Base-by-base conservation (phyloP, 2,888 invertebrate genomes). In the Pantelozetes paolii region DNA sequence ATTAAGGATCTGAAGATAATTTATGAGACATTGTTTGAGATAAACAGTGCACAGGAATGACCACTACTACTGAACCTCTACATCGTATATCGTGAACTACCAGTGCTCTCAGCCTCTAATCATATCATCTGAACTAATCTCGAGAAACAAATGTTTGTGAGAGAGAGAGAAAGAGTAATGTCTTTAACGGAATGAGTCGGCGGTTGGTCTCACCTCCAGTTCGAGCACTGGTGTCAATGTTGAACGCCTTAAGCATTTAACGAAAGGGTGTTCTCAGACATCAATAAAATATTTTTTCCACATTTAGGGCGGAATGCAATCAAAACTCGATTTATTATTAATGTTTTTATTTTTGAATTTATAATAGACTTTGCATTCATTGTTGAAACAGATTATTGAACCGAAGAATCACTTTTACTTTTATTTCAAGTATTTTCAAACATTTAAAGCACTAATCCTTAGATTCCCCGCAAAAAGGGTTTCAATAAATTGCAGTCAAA, bases 241-340 rank as follows among this genome's bases (percentile, higher is more conserved):
- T 28, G 5, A 40, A 64, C 20, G 64, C 64, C 64, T 64, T 26
- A 18, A 23, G 69, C 45, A 13, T 42, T 11, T 32, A 69, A 36
- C 18, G 26, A 69, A 69, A 69, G 45, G 45, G 69, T 69, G 42
- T 69, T 69, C 45, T 45, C 69, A 45, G 69, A 1, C 28, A 28
- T 69, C 69, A 69, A 28, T 69, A 20, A 8, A 20, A 69, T 15
- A 42, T 45, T 69, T 15, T n/a, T n/a, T n/a, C n/a, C 13, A 26
- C 45, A 69, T n/a, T 69, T 69, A 42, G 40, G 45, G 69, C 45
- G 23, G 69, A 26, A 36, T 69, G 36, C 36, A 69, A 69, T 42
- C 45, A 69, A 26, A 67, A 26, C 18, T 2, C n/a, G 15, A 57
- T 57, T 23, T 54, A 23, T 30, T 28, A 57, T 57, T 28, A 15